These are phyloP conservation scores for Argya squamiceps DNA, from an alignment of 2,797 vertebrate genomes.

Conservation along the genomic window DNA sequence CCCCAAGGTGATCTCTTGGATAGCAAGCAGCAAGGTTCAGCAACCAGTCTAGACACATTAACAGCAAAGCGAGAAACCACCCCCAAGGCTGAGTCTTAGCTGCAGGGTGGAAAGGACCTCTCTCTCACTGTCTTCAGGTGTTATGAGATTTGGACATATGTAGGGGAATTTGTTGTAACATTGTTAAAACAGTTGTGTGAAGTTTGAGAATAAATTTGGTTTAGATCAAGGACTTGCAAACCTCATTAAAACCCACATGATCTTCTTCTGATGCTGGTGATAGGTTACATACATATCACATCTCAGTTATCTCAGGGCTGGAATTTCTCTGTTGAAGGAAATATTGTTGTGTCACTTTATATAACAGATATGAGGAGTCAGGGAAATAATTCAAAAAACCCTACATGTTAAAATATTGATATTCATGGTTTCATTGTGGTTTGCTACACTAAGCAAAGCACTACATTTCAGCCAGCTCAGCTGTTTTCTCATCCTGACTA, in stretches of 20 bases:
- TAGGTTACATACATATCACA: fast-evolving
- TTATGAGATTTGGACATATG: background rate
- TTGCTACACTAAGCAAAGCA: background rate
- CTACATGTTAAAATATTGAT: background rate
- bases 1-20: background rate
- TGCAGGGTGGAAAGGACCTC: background rate
- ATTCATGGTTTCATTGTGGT: background rate
- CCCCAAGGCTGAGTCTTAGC: background rate
- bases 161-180: background rate
- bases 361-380: background rate
- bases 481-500: background rate
- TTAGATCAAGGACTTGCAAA: background rate
- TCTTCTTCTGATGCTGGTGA: background rate
- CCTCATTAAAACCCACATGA: background rate
- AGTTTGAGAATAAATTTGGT: background rate
- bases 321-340: background rate
- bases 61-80: background rate
- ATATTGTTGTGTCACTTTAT: background rate
- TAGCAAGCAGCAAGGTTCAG: background rate
- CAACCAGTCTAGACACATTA: background rate
- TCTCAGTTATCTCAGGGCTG: background rate
- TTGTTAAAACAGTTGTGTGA: background rate
- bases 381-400: background rate
- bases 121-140: background rate
- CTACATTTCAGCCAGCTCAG: background rate